A percentile compares a stretch with the other conserved stretches of the same genome.
These are phyloP conservation scores for Drosophila aldrichi DNA, from an alignment of 2,888 invertebrate species.

Conservation along the genomic window DNA sequence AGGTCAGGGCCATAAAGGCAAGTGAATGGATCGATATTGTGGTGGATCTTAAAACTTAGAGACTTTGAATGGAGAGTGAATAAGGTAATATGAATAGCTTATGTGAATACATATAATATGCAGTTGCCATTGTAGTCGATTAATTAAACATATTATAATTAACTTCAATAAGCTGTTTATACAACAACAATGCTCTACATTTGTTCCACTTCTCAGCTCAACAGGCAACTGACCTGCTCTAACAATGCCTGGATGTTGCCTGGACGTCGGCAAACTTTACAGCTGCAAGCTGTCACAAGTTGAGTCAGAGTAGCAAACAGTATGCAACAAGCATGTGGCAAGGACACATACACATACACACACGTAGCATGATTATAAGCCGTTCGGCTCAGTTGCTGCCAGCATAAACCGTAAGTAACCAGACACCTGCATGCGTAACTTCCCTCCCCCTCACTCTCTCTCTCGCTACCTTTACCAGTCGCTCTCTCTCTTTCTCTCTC, in stretches of 20 bases:
- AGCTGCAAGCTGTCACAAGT: slow-evolving; percentile 24
- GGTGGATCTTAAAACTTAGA: not conserved
- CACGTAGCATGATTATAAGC: slow-evolving; percentile 19
- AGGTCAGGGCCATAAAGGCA: not conserved
- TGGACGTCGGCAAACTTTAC: slow-evolving; percentile 16
- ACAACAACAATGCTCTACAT: too few relatives aligned
- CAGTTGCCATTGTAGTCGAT: not conserved
- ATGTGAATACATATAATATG: too few relatives aligned
- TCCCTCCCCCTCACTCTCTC: too few relatives aligned
- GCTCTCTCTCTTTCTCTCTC: not conserved
- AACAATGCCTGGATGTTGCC: slow-evolving; percentile 29
- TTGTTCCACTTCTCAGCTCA: slow-evolving; percentile 1
- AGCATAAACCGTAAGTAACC: slow-evolving; percentile 24
- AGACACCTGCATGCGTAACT: slow-evolving; percentile 31
- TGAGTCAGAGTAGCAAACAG: slow-evolving; percentile 15
- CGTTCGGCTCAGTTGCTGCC: slow-evolving; percentile 25
- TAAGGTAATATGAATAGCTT: too few relatives aligned
- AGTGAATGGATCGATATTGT: not conserved
- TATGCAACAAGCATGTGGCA: slow-evolving; percentile 36
- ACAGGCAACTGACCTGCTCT: not conserved
- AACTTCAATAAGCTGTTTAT: not conserved
- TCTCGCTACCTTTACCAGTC: too few relatives aligned
- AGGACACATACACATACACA: slow-evolving; percentile 4
- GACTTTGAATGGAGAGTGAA: not conserved
- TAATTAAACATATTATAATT: not conserved